A percentile compares a stretch with the other conserved stretches of the same genome.
Evolutionary conservation across 2,113 vertebrate species (phyloP).

Genomic region (Otolemur garnettii): DNA sequence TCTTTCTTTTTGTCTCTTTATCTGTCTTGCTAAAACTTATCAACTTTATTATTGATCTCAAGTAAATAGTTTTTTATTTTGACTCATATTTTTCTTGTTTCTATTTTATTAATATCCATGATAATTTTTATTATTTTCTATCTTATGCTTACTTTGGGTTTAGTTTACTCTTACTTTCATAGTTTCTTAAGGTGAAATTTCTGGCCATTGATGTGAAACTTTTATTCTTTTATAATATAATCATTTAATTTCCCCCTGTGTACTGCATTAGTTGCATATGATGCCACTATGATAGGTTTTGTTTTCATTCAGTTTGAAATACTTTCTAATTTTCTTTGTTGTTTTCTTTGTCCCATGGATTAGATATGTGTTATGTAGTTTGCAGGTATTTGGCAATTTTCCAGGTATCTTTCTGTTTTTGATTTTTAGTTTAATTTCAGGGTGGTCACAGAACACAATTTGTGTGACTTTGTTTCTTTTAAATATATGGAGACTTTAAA

Average conservation of each 20-base stretch:
- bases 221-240: neutral
- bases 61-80: neutral
- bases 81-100: neutral
- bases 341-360: neutral
- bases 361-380: neutral
- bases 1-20: neutral
- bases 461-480: neutral
- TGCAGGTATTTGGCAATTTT: neutral
- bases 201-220: neutral
- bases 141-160: neutral
- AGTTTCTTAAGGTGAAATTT: neutral
- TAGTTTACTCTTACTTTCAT: neutral
- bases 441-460: neutral
- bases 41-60: neutral
- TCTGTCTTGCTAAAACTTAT: neutral
- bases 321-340: neutral
- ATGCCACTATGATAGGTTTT: neutral
- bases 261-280: neutral
- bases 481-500: neutral
- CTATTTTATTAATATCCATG: neutral
- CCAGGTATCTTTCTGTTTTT: too few relatives aligned
- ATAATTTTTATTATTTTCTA: neutral
- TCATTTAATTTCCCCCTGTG: neutral
- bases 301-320: neutral
- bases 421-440: neutral